Evolutionary conservation across 1,140 invertebrate genomes (phyloP).

Genomic region (Coenobita brevimanus): DNA sequence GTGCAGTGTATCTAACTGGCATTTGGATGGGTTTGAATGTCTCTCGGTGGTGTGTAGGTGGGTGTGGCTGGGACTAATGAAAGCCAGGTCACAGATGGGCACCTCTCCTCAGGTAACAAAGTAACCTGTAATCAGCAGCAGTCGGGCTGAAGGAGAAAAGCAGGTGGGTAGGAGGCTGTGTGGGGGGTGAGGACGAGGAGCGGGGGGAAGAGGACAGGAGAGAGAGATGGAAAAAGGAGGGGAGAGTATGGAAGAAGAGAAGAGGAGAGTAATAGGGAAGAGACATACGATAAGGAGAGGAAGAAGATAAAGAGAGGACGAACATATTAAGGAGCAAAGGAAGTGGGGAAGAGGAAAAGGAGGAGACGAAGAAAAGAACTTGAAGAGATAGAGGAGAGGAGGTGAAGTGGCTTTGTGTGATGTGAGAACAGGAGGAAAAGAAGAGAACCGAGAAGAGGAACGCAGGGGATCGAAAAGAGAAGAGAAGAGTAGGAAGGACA

Average conservation of each 20-base stretch:
- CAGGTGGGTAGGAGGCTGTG: background rate
- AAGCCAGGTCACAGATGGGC: slow-evolving; percentile 27
- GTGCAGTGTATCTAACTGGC: no score
- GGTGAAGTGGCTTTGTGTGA: no score
- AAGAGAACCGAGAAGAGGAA: no score
- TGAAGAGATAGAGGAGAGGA: no score
- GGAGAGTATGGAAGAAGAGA: background rate
- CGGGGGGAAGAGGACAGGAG: no score
- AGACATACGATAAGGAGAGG: background rate
- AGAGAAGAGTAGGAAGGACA: no score
- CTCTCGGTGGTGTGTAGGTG: background rate
- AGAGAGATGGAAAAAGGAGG: no score
- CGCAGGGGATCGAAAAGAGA: no score
- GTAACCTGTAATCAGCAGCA: slow-evolving; percentile 30
- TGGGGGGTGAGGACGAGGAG: slow-evolving; percentile 4
- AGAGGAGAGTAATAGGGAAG: background rate
- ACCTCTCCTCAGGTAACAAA: background rate
- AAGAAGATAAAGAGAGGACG: background rate
- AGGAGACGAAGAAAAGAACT: no score
- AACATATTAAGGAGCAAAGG: background rate
- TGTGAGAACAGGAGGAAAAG: no score
- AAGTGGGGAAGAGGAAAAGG: no score
- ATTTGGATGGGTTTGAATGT: no score
- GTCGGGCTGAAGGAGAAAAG: background rate
- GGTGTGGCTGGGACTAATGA: slow-evolving; percentile 26